Evolutionary conservation across 2,113 vertebrate species (phyloP).

Genomic region (Garra rufa): DNA sequence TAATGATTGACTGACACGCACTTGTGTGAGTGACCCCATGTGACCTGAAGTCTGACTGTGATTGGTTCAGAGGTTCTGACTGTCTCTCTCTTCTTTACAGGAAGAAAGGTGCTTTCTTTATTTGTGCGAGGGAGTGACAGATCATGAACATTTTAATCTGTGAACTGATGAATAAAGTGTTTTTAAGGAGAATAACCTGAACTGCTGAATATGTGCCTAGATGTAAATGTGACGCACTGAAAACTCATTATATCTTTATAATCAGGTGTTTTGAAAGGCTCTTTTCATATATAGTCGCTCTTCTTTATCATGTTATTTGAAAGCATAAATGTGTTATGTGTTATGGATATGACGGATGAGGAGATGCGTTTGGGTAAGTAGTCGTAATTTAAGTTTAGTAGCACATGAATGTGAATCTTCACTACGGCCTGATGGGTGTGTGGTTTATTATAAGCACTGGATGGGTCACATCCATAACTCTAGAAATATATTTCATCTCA

Average conservation of each 20-base stretch:
- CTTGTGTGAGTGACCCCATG: background rate
- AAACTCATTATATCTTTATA: background rate
- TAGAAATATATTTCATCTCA: background rate
- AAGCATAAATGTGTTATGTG: background rate
- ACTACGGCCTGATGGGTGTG: background rate
- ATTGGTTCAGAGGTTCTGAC: background rate
- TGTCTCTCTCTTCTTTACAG: slow-evolving; percentile 70
- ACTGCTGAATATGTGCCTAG: background rate
- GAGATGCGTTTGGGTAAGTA: background rate
- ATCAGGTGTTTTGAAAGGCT: background rate
- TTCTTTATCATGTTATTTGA: background rate
- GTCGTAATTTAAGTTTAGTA: background rate
- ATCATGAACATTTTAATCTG: background rate
- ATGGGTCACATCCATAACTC: background rate
- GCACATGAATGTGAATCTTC: background rate
- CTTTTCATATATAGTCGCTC: background rate
- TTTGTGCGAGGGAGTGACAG: slow-evolving; percentile 70
- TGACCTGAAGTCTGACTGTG: background rate
- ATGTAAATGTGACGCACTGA: background rate
- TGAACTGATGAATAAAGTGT: slow-evolving; percentile 45
- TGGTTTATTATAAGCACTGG: background rate
- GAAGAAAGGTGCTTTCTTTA: slow-evolving; percentile 76
- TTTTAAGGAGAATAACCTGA: background rate
- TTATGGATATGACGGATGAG: background rate
- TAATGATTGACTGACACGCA: background rate